A percentile compares a stretch with the other conserved stretches of the same genome.
These are phyloP conservation scores for Thamnophis elegans DNA, from an alignment of 2,797 vertebrate species.

Conservation along the genomic window DNA sequence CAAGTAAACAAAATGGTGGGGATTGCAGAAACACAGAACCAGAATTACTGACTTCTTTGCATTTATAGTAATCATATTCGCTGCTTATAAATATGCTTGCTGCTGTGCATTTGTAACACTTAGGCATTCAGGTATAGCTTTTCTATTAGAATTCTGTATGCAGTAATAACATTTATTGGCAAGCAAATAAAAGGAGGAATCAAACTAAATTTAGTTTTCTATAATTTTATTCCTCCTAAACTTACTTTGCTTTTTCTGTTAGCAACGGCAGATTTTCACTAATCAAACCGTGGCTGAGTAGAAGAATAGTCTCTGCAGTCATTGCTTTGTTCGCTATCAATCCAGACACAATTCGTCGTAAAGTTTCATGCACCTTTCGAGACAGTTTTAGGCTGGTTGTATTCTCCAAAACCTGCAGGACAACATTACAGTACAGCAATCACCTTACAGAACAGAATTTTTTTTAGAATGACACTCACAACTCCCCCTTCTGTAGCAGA, in stretches of 20 bases:
- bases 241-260: slow-evolving; percentile 88
- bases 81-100: not conserved
- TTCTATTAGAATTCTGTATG: not conserved
- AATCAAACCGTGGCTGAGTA: slow-evolving; percentile 90
- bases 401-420: slow-evolving; percentile 83
- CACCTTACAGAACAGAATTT: not conserved
- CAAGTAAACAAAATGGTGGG: not conserved
- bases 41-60: not conserved
- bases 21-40: not conserved
- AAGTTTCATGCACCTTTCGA: slow-evolving; percentile 83
- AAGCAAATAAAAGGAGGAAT: not conserved
- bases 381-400: slow-evolving; percentile 87
- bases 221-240: slow-evolving; percentile 9
- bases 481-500: not conserved
- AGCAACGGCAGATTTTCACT: slow-evolving; percentile 92
- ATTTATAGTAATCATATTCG: not conserved
- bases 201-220: not conserved
- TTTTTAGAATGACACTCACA: not conserved
- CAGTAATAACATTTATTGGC: not conserved
- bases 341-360: slow-evolving; percentile 84
- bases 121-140: not conserved
- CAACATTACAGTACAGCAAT: slow-evolving; percentile 14
- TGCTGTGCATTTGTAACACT: not conserved
- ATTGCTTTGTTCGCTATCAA: slow-evolving; percentile 85
- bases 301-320: slow-evolving; percentile 80